These are phyloP conservation scores for Drosophila greeni DNA, from an alignment of 2,888 invertebrate species.

Conservation along the genomic window DNA sequence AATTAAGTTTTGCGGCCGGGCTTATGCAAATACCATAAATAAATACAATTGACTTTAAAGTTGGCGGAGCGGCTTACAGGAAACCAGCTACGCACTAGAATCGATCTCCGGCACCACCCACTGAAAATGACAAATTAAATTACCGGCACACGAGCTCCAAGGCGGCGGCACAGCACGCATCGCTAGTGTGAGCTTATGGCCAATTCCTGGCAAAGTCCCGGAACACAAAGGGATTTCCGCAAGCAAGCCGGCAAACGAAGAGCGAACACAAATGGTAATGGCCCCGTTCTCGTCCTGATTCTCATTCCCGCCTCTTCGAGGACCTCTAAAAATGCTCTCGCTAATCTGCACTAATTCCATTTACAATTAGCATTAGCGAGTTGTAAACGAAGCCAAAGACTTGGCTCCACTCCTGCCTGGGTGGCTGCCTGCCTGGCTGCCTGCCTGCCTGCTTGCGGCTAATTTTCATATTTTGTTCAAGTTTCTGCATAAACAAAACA, in stretches of 20 bases:
- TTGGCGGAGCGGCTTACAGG: slow-evolving; percentile 5
- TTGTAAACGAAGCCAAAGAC: slow-evolving; percentile 56
- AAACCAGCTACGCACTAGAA: slow-evolving; percentile 6
- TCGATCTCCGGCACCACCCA: slow-evolving; percentile 22
- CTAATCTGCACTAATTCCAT: slow-evolving; percentile 71
- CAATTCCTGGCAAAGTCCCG: slow-evolving; percentile 10
- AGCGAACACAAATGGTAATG: slow-evolving; percentile 50
- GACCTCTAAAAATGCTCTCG: slow-evolving; percentile 44
- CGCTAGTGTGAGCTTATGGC: slow-evolving; percentile 9
- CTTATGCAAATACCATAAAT: slow-evolving; percentile 53
- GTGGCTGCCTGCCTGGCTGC: slow-evolving; percentile 22
- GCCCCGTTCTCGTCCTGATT: slow-evolving; percentile 15
- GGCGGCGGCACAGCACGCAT: not conserved
- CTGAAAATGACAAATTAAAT: slow-evolving; percentile 29
- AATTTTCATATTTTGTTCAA: slow-evolving; percentile 64
- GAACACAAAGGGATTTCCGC: slow-evolving; percentile 45
- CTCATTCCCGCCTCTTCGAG: slow-evolving; percentile 9
- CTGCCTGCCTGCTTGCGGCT: slow-evolving; percentile 40
- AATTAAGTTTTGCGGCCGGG: slow-evolving; percentile 54
- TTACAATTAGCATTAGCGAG: slow-evolving; percentile 71
- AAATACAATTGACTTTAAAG: slow-evolving; percentile 59
- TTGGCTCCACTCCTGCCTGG: slow-evolving; percentile 6
- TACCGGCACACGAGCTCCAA: slow-evolving; percentile 16
- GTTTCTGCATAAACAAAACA: slow-evolving; percentile 62
- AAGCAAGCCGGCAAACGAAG: slow-evolving; percentile 49